Evolutionary conservation across 2,888 invertebrate species (phyloP), one percentile per base, ranked within the genome.

Genomic region (Phaonia tiefii): DNA sequence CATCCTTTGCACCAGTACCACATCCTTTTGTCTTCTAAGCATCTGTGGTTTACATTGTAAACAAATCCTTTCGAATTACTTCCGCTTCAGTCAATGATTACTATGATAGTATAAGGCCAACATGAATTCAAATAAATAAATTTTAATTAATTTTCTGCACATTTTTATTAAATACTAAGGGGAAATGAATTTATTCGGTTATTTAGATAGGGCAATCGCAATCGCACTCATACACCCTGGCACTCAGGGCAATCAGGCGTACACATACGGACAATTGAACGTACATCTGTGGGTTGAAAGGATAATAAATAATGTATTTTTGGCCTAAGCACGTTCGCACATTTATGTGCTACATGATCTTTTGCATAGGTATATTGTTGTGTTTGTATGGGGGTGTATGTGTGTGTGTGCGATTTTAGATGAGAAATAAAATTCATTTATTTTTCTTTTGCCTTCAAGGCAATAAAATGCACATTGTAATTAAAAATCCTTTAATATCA

Each of bases 401-500:
- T 22, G 63, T 22, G 42, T 63, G 20, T 22, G 10, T 13, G 11
- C 22, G 63, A 42, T 10, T 42, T 39, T 37, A 63, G 63, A 63
- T 63, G 63, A 63, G 63, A 63, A 77, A 78, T 70, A 56, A 75
- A 81, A 81, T 73, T 81, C 69, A 81, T 81, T 78, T 81, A 78
- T 72, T 78, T 81, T 75, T 65, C 63, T 72, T 63, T 42, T 75
- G 75, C 81, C 81, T 81, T 81, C 5, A 75, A 81, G 81, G 81
- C 81, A 63, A 63, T 78, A 75, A 75, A 78, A 75, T 75, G 78
- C 72, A 81, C 78, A 81, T 75, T 81, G 81, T 81, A 81, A 81
- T 81, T 81, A 81, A 81, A 81, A 81, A 78, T 81, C 78, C 75
- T 81, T 81, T 81, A 81, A 75, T 58, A 81, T 81, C 81, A 81